These are phyloP conservation scores for Clarias laeviceps DNA, from an alignment of 2,797 vertebrate genomes.

Conservation along the genomic window DNA sequence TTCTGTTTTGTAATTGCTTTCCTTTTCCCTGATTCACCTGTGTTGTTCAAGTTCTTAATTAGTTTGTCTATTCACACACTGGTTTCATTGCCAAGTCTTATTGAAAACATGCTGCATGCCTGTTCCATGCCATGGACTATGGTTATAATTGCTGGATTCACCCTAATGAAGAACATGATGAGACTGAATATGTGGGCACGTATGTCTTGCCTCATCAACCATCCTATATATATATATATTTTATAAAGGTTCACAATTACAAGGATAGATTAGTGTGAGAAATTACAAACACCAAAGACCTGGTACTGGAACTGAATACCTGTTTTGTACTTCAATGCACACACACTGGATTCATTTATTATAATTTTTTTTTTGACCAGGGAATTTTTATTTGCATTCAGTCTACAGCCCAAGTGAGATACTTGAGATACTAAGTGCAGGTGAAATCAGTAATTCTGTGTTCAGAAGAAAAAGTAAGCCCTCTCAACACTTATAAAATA, in stretches of 20 bases:
- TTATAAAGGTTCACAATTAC: not conserved
- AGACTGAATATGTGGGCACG: not conserved
- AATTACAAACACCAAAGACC: not conserved
- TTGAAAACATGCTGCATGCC: not conserved
- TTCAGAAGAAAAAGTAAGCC: not conserved
- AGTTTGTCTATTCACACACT: not conserved
- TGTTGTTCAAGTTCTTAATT: not conserved
- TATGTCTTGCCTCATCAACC: slow-evolving; percentile 20
- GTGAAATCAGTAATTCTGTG: not conserved
- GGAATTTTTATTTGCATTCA: not conserved
- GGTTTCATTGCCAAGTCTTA: not conserved
- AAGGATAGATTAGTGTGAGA: not conserved
- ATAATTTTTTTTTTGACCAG: not conserved
- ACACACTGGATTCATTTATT: not conserved
- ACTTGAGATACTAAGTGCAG: not conserved
- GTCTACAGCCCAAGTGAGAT: not conserved
- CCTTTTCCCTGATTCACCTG: not conserved
- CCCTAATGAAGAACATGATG: slow-evolving; percentile 16
- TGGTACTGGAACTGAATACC: not conserved
- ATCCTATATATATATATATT: no score
- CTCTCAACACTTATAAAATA: not conserved
- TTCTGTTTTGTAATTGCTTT: not conserved
- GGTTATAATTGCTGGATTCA: not conserved
- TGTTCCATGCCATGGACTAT: not conserved
- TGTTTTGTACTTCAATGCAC: not conserved